Evolutionary conservation across 2,797 vertebrate genomes (phyloP).

Genomic region (Prunella strophiata): DNA sequence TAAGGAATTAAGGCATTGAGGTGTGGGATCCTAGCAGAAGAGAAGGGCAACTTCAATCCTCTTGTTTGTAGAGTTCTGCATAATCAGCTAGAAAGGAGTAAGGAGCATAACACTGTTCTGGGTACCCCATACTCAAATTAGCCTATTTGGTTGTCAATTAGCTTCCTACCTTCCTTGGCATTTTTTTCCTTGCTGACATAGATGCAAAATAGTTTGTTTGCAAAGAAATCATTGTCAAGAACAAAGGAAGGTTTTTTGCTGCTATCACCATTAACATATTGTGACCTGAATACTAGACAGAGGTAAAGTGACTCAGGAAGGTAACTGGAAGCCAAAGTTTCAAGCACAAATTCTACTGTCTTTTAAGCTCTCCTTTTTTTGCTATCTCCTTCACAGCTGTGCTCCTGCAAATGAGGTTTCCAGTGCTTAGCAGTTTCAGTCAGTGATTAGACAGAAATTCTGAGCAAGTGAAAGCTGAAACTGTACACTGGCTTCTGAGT

Average conservation of each 20-base stretch:
- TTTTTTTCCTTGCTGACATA: background rate
- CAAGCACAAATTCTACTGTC: background rate
- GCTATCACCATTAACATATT: background rate
- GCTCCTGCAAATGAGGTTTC: background rate
- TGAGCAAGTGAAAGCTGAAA: background rate
- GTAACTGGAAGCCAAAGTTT: background rate
- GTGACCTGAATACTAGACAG: background rate
- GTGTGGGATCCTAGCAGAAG: background rate
- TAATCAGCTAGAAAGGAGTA: background rate
- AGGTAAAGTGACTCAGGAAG: background rate
- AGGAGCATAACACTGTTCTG: background rate
- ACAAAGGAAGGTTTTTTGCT: background rate
- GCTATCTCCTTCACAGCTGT: background rate
- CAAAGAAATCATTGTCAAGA: background rate
- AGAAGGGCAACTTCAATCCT: background rate
- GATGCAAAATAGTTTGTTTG: background rate
- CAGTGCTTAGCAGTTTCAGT: background rate
- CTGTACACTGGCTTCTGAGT: background rate
- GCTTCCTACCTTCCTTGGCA: background rate
- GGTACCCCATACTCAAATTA: background rate
- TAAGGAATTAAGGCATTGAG: background rate
- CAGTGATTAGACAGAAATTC: conserved; percentile 11
- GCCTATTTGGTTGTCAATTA: background rate
- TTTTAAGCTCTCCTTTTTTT: background rate
- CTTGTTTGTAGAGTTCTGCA: background rate